phyloP scores from a whole-genome alignment of 2,113 vertebrate species.

The Oreochromis niloticus region DNA sequence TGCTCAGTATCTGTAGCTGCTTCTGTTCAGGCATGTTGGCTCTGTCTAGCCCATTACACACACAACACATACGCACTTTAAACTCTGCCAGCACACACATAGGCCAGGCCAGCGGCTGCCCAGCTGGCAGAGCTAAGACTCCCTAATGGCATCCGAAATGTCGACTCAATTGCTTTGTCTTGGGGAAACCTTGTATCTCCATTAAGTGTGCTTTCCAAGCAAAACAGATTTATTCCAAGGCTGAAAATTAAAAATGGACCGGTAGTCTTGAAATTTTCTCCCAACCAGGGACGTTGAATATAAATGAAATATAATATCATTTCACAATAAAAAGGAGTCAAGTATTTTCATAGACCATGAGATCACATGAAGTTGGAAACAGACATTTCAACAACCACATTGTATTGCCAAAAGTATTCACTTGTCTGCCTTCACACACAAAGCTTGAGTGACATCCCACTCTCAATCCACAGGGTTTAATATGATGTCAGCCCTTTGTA shows the following conservation, averaged over 20 bases:
- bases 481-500: too few relatives aligned
- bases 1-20: conserved; percentile 17
- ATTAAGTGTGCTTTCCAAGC: neutral
- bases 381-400: neutral
- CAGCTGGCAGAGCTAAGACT: conserved; percentile 32
- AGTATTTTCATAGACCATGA: neutral
- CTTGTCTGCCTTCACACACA: neutral
- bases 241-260: neutral
- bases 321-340: neutral
- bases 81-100: conserved; percentile 8
- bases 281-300: neutral
- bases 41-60: conserved; percentile 22
- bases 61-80: conserved; percentile 1
- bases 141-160: conserved; percentile 26
- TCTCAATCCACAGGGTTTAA: neutral
- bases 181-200: conserved; percentile 20
- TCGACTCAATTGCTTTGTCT: conserved; percentile 25
- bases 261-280: neutral
- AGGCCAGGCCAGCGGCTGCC: conserved; percentile 12
- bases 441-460: neutral
- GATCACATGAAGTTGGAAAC: neutral
- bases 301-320: accelerated
- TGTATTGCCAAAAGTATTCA: neutral
- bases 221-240: neutral
- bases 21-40: conserved; percentile 27